Base-by-base conservation (phyloP, 1,140 invertebrate genomes). In the Gryllus bimaculatus region DNA sequence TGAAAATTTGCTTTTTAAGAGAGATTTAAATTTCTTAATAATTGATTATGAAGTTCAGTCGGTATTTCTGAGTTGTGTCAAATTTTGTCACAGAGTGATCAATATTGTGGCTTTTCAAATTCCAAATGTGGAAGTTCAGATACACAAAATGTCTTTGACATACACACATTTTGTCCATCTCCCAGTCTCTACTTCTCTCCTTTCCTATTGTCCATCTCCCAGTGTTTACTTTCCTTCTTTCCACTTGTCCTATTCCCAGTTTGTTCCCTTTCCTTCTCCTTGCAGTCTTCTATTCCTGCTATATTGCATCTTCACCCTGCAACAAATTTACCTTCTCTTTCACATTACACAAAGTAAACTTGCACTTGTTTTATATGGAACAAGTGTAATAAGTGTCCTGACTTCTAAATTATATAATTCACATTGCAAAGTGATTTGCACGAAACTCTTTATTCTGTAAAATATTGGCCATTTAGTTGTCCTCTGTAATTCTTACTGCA, bases 11-110 rank as follows among this genome's bases (percentile, higher is more conserved):
- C 54, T 66, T 66, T 66, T 66, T 66, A 66, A 66, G 54, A 66
- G 54, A 66, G 54, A 66, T 66, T 66, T 66, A 66, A 66, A 66
- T 66, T 66, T 66, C 54, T 66, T 66, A 66, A 66, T 66, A 66
- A 66, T 66, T 66, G 18, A 66, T 66, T 39, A 39, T 39, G 26
- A 66, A 66, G 54, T 66, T 66, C 10, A 66, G 54, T 66, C 54
- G 18, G 18, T 66, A 66, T 66, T 66, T 66, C 54, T 13, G 18
- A 66, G 18, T 10, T 13, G 10, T 66, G 18, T 10, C 18, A 10
- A 66, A 66, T 13, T 66, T 66, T 13, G 54, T 66, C 54, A 66
- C 54, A 66, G 54, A 66, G 54, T 66, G 54, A 66, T 66, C 10
- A 66, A 66, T 66, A 66, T 66, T 66, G 54, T 66, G 54, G 54